Conservation (phyloP, 2,113 vertebrate genomes). For the Micronycteris hirsuta region DNA sequence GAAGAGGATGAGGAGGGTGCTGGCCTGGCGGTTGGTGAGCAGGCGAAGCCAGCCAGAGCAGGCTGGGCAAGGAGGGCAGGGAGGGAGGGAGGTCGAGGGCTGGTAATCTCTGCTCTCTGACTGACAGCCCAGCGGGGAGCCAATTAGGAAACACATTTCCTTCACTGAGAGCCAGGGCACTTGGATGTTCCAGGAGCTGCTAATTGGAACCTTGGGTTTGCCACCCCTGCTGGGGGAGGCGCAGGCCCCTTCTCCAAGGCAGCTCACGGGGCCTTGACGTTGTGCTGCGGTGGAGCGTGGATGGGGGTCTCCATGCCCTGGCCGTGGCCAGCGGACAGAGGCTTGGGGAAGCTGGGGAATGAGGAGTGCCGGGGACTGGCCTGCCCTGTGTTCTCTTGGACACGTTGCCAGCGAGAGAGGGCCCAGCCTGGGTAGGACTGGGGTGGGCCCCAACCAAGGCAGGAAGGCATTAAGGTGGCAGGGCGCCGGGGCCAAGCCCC, state of each 20-base stretch:
- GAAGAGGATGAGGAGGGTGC: background rate
- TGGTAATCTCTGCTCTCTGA: conserved; percentile 41
- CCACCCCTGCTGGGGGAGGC: conserved; percentile 48
- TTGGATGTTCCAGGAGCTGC: conserved; percentile 75
- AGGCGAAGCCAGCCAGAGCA: background rate
- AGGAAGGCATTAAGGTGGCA: background rate
- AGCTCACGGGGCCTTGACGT: conserved; percentile 48
- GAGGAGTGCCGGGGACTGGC: background rate
- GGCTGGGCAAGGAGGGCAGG: background rate
- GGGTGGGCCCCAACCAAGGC: background rate
- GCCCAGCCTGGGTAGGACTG: background rate
- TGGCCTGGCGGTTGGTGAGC: background rate
- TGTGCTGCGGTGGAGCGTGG: rapidly evolving
- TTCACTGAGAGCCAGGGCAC: conserved; percentile 35
- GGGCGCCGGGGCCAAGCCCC: background rate
- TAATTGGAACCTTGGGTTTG: conserved; percentile 77
- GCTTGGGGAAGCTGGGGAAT: rapidly evolving
- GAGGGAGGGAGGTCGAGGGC: background rate
- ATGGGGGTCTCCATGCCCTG: background rate
- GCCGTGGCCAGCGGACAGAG: background rate
- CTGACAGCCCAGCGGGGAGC: conserved; percentile 77
- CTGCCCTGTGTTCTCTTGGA: rapidly evolving
- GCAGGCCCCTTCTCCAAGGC: background rate
- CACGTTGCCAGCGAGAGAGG: background rate
- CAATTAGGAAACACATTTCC: conserved; percentile 79